These are phyloP conservation scores for Pterois miles DNA, from an alignment of 2,797 vertebrate genomes.

Conservation along the genomic window DNA sequence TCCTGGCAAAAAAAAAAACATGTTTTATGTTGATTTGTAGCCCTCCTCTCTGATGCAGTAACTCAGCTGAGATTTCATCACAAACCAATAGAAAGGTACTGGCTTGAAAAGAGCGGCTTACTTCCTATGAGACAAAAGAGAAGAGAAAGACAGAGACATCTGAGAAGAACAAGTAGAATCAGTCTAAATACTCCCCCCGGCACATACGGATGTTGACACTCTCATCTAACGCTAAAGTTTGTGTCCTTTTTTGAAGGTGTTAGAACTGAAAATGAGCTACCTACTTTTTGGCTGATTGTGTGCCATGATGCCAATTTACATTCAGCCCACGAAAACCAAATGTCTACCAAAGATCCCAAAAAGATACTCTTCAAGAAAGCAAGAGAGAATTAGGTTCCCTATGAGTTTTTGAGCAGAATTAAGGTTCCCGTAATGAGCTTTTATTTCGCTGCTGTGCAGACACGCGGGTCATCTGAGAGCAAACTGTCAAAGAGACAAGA, in stretches of 20 bases:
- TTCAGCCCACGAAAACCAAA: background rate
- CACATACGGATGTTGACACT: slow-evolving; percentile 29
- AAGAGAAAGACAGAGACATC: background rate
- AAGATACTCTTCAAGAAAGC: slow-evolving; percentile 22
- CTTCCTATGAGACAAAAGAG: slow-evolving; percentile 18
- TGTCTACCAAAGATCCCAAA: slow-evolving; percentile 19
- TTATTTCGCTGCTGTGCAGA: background rate
- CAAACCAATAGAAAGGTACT: slow-evolving; percentile 1
- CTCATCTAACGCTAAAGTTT: slow-evolving; percentile 11
- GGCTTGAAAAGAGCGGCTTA: slow-evolving; percentile 4
- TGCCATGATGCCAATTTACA: slow-evolving; percentile 25
- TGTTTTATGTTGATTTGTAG: background rate
- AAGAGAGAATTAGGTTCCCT: too few relatives aligned
- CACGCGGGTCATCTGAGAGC: background rate
- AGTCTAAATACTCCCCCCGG: slow-evolving; percentile 6
- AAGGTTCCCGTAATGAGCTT: slow-evolving; percentile 38
- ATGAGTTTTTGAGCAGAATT: slow-evolving; percentile 32
- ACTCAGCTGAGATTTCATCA: slow-evolving; percentile 15
- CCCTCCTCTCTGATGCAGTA: background rate
- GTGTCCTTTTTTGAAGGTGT: slow-evolving; percentile 13
- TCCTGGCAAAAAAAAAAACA: background rate
- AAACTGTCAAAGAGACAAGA: slow-evolving; percentile 26
- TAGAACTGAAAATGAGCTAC: slow-evolving; percentile 19
- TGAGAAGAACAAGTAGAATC: slow-evolving; percentile 7
- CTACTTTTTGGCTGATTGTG: slow-evolving; percentile 18